A percentile compares a stretch with the other conserved stretches of the same genome.
phyloP scores from a whole-genome alignment of 30 jellyfish, hydroid and myxozoan species.

The Mastigias papua region DNA sequence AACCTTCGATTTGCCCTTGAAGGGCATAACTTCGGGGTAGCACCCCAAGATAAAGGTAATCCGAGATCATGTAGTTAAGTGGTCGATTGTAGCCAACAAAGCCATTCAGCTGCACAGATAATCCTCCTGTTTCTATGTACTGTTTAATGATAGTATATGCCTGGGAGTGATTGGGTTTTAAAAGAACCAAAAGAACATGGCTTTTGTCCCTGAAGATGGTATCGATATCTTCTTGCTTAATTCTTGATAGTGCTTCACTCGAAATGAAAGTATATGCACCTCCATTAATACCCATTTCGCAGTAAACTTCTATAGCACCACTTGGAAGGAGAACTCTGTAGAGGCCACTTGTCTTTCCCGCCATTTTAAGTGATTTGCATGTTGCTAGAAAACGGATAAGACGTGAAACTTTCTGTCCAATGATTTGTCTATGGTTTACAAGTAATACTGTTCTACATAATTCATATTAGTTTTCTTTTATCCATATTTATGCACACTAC shows the following conservation, averaged over 20 bases:
- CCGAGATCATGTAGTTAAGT: conserved; percentile 10
- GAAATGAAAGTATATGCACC: conserved; percentile 71
- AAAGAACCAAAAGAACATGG: conserved; percentile 52
- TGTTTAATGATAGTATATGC: conserved; percentile 70
- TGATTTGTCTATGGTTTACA: not conserved
- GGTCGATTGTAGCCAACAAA: conserved; percentile 37
- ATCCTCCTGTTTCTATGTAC: no score
- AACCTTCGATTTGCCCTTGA: not conserved
- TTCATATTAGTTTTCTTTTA: not conserved
- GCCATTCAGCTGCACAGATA: no score
- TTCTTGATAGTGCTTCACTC: not conserved
- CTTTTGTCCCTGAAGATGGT: conserved; percentile 11
- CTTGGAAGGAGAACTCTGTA: conserved; percentile 34
- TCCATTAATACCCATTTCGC: conserved; percentile 73
- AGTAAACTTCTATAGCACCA: conserved; percentile 51
- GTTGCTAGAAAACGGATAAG: conserved; percentile 3
- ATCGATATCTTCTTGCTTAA: conserved; percentile 23
- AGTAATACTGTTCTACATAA: no score
- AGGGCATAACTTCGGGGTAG: conserved; percentile 1
- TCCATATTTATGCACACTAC: not conserved
- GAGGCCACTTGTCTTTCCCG: conserved; percentile 22
- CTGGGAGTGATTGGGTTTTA: conserved; percentile 53
- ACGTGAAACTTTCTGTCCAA: no score
- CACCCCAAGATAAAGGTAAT: conserved; percentile 47
- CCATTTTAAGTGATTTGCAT: not conserved